These are phyloP conservation scores for Spea hammondii DNA, from an alignment of 2,797 vertebrate genomes.

Conservation along the genomic window DNA sequence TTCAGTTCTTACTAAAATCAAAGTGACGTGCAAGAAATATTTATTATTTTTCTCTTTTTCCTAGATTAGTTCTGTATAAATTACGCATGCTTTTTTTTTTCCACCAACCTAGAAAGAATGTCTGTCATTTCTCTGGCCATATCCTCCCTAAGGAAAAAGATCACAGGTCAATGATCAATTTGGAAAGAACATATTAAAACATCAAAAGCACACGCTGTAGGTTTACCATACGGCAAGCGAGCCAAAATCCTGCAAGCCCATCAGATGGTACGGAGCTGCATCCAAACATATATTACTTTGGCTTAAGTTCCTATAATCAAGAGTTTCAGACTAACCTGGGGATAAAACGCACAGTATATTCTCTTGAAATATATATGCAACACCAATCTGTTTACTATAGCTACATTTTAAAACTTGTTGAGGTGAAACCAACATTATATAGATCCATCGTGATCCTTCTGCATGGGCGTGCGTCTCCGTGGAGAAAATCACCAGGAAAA, in stretches of 20 bases:
- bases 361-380: too few relatives aligned
- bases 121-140: slow-evolving; percentile 94
- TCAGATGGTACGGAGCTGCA: not conserved
- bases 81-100: slow-evolving; percentile 32
- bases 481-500: too few relatives aligned
- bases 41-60: not conserved
- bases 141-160: slow-evolving; percentile 84
- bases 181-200: not conserved
- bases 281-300: too few relatives aligned
- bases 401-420: too few relatives aligned
- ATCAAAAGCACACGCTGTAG: not conserved
- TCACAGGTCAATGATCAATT: slow-evolving; percentile 4
- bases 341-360: too few relatives aligned
- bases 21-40: not conserved
- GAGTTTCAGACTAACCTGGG: too few relatives aligned
- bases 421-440: too few relatives aligned
- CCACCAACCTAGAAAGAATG: slow-evolving; percentile 89
- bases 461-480: too few relatives aligned
- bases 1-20: slow-evolving; percentile 1
- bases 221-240: not conserved
- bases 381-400: too few relatives aligned
- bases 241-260: not conserved
- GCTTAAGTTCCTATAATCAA: too few relatives aligned
- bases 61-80: slow-evolving; percentile 19
- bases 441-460: too few relatives aligned